phyloP scores from a whole-genome alignment of 2,113 vertebrate species.

The Argyrosomus japonicus region DNA sequence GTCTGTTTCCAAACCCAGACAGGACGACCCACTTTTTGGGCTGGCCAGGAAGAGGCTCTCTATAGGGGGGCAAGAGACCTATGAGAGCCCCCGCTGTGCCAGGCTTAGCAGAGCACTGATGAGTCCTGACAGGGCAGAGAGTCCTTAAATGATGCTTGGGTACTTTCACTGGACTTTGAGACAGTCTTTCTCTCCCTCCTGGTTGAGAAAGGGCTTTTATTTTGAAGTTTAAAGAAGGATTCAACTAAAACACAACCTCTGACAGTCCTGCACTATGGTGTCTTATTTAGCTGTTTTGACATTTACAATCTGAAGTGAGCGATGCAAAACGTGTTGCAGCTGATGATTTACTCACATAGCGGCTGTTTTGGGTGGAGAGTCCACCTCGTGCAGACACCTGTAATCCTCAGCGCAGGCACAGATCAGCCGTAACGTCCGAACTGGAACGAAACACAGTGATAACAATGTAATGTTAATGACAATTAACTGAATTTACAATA shows the following conservation, averaged over 20 bases:
- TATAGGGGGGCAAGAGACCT: slow-evolving; percentile 57
- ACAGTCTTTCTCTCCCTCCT: not conserved
- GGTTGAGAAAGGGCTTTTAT: slow-evolving; percentile 5
- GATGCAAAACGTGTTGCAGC: not conserved
- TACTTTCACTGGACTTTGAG: slow-evolving; percentile 34
- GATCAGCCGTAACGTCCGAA: slow-evolving; percentile 89
- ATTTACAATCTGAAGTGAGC: not conserved
- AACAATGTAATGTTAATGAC: not conserved
- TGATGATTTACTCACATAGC: slow-evolving; percentile 88
- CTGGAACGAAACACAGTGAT: slow-evolving; percentile 69
- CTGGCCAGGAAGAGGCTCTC: slow-evolving; percentile 48
- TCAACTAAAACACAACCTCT: not conserved
- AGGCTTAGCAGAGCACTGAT: slow-evolving; percentile 69
- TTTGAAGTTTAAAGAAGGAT: slow-evolving; percentile 29
- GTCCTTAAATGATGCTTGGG: slow-evolving; percentile 37
- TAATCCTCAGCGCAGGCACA: slow-evolving; percentile 94
- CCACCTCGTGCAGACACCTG: slow-evolving; percentile 77
- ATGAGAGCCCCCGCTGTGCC: slow-evolving; percentile 68
- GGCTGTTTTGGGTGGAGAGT: slow-evolving; percentile 66
- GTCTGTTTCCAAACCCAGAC: slow-evolving; percentile 67
- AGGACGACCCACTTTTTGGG: slow-evolving; percentile 73
- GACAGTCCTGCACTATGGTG: not conserved
- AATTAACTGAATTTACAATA: not conserved
- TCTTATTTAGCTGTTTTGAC: not conserved
- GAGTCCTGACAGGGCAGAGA: slow-evolving; percentile 75